Evolutionary conservation across 2,113 vertebrate species (phyloP), one percentile per base, ranked within the genome.

Genomic region (Takifugu flavidus): DNA sequence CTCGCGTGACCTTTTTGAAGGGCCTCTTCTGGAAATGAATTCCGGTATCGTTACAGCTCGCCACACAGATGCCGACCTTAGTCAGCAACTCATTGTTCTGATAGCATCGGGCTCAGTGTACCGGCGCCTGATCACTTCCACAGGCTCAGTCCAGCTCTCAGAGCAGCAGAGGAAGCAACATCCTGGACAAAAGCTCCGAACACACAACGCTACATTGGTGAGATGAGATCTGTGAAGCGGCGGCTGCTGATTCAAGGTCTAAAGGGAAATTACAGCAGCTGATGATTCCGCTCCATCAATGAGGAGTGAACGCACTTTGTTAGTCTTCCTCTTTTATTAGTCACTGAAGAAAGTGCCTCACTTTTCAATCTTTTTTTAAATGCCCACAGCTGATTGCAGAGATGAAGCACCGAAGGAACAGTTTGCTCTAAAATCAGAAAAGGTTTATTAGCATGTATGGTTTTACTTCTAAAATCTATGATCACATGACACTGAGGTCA

Each of bases 101-200:
- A 84, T 84, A 76, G 73, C 64, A 75, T 77, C 73, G 74, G 73
- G 31, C 49, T 60, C 71, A 51, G 11, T 28, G 57, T 53, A 67
- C 44, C 59, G 53, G 64, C 49, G 67, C 70, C 74, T 77, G 64
- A 70, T 82, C 68, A 65, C 62, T 75, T 57, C 45, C 45, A 59
- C 56, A 43, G 72, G 54, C 56, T 28, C 29, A 1, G 13, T 63
- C 65, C 68, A 57, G 53, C 51, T 59, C 72, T 34, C 49, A 53
- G 34, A 65, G 56, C 62, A 65, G 61, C 49, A 49, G 53, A 53
- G 57, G 47, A 49, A 61, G 43, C 28, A 28, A 31, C 28, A 56
- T 14, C 31, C 68, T 55, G 43, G 53, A 65, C 56, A 71, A 51
- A 61, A 70, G 67, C 55, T 42, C 57, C 51, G 50, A 62, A 49